Evolutionary conservation across 2,113 vertebrate species (phyloP).

Genomic region (Mustela nigripes): DNA sequence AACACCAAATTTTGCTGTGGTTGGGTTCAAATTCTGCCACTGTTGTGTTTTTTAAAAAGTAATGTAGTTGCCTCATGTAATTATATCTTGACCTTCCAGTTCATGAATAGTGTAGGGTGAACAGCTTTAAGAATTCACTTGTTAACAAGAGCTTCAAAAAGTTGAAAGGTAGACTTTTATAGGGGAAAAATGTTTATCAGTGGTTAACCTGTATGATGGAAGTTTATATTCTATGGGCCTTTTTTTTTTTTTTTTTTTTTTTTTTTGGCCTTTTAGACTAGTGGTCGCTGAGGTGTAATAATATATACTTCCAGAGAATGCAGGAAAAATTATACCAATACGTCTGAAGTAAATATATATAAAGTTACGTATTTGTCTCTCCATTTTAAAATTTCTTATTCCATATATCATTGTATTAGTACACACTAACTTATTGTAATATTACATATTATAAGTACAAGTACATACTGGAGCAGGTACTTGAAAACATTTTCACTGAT

Average conservation of each 20-base stretch:
- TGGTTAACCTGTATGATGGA: slow-evolving; percentile 15
- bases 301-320: neutral
- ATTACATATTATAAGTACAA: slow-evolving; percentile 8
- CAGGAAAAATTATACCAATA: neutral
- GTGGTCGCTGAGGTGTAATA: neutral
- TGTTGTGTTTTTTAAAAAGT: neutral
- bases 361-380: neutral
- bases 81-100: slow-evolving; percentile 17
- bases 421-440: neutral
- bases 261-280: neutral
- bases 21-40: neutral
- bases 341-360: slow-evolving; percentile 8
- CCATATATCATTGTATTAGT: neutral
- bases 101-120: neutral
- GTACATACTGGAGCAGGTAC: neutral
- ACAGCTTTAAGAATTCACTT: neutral
- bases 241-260: too few species aligned
- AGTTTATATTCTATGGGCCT: neutral
- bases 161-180: neutral
- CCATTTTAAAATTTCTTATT: neutral
- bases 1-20: neutral
- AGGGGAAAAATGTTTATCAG: neutral
- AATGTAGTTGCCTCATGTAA: neutral
- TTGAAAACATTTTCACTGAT: slow-evolving; percentile 44
- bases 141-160: slow-evolving; percentile 28